A percentile compares a stretch with the other conserved stretches of the same genome.
phyloP scores from a whole-genome alignment of 2,113 vertebrate species.

The Strix aluco region DNA sequence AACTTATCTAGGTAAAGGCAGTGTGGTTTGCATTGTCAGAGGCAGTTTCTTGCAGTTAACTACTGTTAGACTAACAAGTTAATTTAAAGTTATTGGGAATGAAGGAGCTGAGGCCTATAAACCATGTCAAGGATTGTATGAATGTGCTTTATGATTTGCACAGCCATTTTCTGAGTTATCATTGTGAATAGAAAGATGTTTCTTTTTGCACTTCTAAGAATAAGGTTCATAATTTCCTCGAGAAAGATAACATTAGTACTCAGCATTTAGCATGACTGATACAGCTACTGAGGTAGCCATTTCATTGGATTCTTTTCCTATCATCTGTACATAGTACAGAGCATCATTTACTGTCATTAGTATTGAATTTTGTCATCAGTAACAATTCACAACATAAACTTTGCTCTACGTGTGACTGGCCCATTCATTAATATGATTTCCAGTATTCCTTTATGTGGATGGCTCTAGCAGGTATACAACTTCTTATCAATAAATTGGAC shows the following conservation, averaged over 20 bases:
- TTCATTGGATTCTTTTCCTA: background rate
- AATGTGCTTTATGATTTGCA: background rate
- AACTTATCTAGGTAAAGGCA: background rate
- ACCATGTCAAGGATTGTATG: background rate
- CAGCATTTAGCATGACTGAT: background rate
- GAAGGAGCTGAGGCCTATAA: background rate
- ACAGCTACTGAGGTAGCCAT: background rate
- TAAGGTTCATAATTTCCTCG: background rate
- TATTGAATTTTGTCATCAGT: background rate
- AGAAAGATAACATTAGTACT: background rate
- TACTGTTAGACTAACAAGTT: background rate
- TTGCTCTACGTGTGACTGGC: background rate
- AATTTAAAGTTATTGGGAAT: background rate
- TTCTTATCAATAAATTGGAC: background rate
- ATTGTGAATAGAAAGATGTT: background rate
- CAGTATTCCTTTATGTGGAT: background rate
- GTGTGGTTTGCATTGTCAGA: background rate
- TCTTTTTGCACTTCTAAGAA: constrained; percentile 10
- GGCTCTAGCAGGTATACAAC: background rate
- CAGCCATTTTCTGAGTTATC: background rate
- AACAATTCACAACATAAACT: background rate
- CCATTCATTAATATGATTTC: background rate
- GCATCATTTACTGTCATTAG: background rate
- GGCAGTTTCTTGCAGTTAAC: background rate
- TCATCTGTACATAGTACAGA: background rate